A percentile compares a stretch with the other conserved stretches of the same genome.
phyloP scores from a whole-genome alignment of 2,113 vertebrate genomes.

The Protobothrops mucrosquamatus region DNA sequence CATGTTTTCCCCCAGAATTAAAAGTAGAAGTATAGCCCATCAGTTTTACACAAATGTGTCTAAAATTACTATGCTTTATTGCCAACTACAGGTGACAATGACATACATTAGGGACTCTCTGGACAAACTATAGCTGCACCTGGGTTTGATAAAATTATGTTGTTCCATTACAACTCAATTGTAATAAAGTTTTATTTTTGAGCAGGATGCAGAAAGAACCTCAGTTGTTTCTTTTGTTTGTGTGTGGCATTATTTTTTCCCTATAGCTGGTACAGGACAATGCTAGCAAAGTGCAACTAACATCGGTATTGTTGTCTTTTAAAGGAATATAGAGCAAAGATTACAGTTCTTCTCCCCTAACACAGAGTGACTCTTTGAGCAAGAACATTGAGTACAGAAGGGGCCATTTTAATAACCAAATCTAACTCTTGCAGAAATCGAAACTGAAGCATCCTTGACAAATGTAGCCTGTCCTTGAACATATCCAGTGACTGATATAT shows the following conservation, averaged over 20 bases:
- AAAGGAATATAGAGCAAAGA: neutral
- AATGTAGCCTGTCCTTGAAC: neutral
- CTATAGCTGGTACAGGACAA: neutral
- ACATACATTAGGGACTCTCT: neutral
- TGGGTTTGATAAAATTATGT: neutral
- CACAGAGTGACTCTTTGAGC: neutral
- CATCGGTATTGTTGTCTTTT: neutral
- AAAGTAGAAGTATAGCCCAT: neutral
- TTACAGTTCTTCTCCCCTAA: neutral
- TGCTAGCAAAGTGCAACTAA: neutral
- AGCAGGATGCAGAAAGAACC: neutral
- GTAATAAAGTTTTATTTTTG: neutral
- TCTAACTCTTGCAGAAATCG: neutral
- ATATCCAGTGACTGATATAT: neutral
- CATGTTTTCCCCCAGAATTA: neutral
- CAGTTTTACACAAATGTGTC: neutral
- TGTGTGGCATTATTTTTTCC: neutral
- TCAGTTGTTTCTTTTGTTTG: neutral
- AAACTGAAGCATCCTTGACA: neutral
- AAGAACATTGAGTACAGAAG: neutral
- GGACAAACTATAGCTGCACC: neutral
- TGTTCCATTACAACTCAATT: neutral
- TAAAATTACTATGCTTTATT: neutral
- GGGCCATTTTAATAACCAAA: neutral
- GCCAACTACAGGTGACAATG: neutral